Evolutionary conservation across 2,888 invertebrate genomes (phyloP).

Genomic region (Erynnis tages): DNA sequence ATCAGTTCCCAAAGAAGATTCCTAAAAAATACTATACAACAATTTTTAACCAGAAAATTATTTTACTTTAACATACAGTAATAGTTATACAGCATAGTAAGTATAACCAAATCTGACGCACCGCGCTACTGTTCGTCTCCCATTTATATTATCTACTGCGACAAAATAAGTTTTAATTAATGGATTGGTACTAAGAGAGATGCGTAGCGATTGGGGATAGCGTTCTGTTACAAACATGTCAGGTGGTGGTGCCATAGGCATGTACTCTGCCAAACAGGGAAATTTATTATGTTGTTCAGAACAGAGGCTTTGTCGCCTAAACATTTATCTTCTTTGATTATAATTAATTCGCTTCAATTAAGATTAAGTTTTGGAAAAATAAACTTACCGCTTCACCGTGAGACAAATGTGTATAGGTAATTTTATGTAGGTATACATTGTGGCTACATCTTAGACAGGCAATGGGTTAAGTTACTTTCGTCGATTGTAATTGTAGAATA

Average conservation of each 20-base stretch:
- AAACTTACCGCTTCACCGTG: too few relatives aligned
- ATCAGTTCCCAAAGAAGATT: too few relatives aligned
- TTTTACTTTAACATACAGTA: too few relatives aligned
- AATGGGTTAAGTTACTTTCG: too few relatives aligned
- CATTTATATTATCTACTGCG: constrained; percentile 57
- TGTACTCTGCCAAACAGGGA: constrained; percentile 25
- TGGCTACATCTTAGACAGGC: too few relatives aligned
- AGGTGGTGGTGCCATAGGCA: constrained; percentile 24
- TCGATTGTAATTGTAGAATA: neutral
- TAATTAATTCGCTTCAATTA: constrained; percentile 9
- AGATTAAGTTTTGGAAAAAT: neutral
- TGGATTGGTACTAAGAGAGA: constrained; percentile 77
- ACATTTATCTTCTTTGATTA: constrained; percentile 25
- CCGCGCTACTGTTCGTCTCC: constrained; percentile 53
- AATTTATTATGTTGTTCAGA: constrained; percentile 24
- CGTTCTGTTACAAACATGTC: constrained; percentile 28
- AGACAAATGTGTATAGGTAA: too few relatives aligned
- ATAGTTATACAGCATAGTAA: too few relatives aligned
- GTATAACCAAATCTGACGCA: constrained; percentile 57
- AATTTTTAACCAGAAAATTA: too few relatives aligned
- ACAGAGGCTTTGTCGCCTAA: constrained; percentile 13
- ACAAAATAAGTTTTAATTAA: constrained; percentile 81
- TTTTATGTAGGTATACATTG: too few relatives aligned
- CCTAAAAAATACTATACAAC: too few relatives aligned
- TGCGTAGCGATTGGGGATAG: constrained; percentile 57